Percentiles rank a stretch among this genome's conserved stretches.
Evolutionary conservation across 1,140 invertebrate genomes (phyloP).

Genomic region (Caerostris darwini): DNA sequence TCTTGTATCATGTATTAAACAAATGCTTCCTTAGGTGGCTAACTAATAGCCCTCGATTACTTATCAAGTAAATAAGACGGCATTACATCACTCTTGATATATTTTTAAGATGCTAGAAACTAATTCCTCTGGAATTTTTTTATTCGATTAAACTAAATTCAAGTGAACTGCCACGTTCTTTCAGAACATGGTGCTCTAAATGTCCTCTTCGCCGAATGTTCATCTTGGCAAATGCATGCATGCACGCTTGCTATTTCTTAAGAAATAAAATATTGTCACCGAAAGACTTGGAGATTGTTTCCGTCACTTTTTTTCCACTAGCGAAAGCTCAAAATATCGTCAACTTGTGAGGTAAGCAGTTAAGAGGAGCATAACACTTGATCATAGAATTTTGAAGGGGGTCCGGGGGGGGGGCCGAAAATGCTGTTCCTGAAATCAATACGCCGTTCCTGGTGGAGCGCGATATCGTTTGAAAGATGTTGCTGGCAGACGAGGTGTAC

Average conservation of each 20-base stretch:
- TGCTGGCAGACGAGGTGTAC: neutral
- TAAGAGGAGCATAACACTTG: conserved; percentile 10
- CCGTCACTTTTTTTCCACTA: neutral
- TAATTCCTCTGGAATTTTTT: neutral
- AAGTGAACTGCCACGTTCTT: neutral
- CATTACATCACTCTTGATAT: neutral
- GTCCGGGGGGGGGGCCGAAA: neutral
- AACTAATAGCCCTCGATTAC: neutral
- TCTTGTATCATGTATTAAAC: neutral
- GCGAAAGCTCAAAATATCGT: neutral
- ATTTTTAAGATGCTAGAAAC: neutral
- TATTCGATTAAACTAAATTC: conserved; percentile 20
- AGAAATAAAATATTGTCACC: neutral
- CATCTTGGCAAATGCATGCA: neutral
- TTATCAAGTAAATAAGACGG: neutral
- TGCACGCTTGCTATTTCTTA: neutral
- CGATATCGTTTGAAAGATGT: neutral
- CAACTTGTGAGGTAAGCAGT: conserved; percentile 17
- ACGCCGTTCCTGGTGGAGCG: neutral
- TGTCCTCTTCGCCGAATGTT: neutral
- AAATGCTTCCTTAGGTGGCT: no score
- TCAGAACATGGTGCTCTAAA: neutral
- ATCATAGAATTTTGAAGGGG: neutral
- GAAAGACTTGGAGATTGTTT: neutral
- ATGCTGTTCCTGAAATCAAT: neutral